Evolutionary conservation across 1,140 invertebrate genomes (phyloP).

Genomic region (Brachionus manjavacas): DNA sequence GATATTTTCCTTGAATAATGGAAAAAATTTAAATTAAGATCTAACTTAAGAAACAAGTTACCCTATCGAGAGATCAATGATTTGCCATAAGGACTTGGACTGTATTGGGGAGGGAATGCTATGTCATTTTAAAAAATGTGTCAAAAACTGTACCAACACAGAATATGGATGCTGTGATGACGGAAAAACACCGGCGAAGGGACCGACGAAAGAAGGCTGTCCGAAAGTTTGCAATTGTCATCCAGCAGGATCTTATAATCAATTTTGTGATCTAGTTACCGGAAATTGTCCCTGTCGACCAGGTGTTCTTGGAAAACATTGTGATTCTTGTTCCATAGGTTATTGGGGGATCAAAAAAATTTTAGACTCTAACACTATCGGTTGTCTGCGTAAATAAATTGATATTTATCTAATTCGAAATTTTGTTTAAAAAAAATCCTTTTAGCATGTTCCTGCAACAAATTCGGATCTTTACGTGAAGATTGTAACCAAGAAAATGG

Average conservation of each 20-base stretch:
- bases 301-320: slow-evolving; percentile 4
- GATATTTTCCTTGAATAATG: not conserved
- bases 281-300: slow-evolving; percentile 40
- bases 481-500: slow-evolving; percentile 63
- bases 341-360: slow-evolving; percentile 42
- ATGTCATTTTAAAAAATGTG: not conserved
- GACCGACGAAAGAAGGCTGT: not conserved
- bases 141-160: not conserved
- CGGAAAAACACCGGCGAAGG: not conserved
- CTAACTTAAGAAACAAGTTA: not conserved
- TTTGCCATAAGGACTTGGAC: not conserved
- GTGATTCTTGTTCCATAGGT: slow-evolving; percentile 32
- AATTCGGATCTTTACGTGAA: slow-evolving; percentile 25
- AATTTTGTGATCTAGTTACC: slow-evolving; percentile 25
- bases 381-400: slow-evolving; percentile 14
- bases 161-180: slow-evolving; percentile 33
- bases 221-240: slow-evolving; percentile 40
- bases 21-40: not conserved
- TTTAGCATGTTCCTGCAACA: slow-evolving; percentile 26
- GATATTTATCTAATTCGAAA: not conserved
- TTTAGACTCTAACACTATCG: not conserved
- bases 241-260: slow-evolving; percentile 31
- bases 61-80: not conserved
- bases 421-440: not conserved
- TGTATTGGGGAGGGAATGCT: not conserved